Evolutionary conservation across 2,113 vertebrate genomes (phyloP).

Genomic region (Tragelaphus imberbis): DNA sequence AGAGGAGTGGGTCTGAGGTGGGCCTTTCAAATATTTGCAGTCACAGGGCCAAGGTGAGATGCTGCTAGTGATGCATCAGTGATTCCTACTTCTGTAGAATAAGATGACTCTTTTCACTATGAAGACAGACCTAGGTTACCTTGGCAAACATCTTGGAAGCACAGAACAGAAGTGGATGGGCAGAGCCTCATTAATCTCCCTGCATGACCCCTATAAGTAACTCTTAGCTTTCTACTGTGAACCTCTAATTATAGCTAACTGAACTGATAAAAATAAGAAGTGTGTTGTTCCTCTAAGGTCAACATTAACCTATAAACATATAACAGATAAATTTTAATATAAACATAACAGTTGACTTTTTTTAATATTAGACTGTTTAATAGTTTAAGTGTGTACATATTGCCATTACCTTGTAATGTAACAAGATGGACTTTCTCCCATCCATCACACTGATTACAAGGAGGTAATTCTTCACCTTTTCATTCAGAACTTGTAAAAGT

Average conservation of each 20-base stretch:
- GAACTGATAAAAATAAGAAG: neutral
- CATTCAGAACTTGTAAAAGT: neutral
- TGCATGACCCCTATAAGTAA: neutral
- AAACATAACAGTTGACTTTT: neutral
- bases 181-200: neutral
- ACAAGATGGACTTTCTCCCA: neutral
- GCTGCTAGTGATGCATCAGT: neutral
- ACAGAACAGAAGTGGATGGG: neutral
- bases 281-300: neutral
- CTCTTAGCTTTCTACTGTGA: neutral
- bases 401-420: neutral
- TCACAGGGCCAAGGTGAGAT: neutral
- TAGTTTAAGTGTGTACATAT: neutral
- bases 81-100: neutral
- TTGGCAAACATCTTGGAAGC: neutral
- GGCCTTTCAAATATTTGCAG: neutral
- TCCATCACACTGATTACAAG: neutral
- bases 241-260: slow-evolving; percentile 6
- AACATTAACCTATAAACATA: neutral
- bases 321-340: neutral
- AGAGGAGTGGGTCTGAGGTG: neutral
- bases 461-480: neutral
- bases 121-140: neutral
- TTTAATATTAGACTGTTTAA: neutral
- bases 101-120: neutral